These are phyloP conservation scores for Microplitis demolitor DNA, from an alignment of 1,140 invertebrate species.

Conservation along the genomic window DNA sequence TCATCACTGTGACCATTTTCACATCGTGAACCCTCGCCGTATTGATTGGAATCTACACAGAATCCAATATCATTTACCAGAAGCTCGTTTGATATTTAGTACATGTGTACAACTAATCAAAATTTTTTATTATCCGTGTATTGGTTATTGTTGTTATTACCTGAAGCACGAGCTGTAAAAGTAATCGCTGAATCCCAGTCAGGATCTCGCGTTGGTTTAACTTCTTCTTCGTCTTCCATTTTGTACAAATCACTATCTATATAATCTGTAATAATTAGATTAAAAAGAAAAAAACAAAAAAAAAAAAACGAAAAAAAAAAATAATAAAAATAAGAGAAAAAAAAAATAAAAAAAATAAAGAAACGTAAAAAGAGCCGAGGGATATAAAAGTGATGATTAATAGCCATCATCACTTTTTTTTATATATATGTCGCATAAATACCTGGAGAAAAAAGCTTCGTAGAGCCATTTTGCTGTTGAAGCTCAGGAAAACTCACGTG, in stretches of 20 bases:
- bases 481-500: conserved; percentile 86
- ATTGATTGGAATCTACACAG: conserved; percentile 21
- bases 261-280: conserved; percentile 67
- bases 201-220: conserved; percentile 65
- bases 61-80: not conserved
- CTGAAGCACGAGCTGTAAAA: conserved; percentile 81
- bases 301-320: not conserved
- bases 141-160: conserved; percentile 55
- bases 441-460: conserved; percentile 85
- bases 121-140: not conserved
- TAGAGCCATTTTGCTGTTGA: conserved; percentile 79
- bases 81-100: too few species aligned
- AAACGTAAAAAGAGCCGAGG: too few species aligned
- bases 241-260: conserved; percentile 81
- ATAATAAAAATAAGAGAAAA: not conserved
- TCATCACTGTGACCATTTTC: conserved; percentile 29
- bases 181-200: conserved; percentile 85
- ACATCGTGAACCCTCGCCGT: conserved; percentile 27
- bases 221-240: conserved; percentile 65
- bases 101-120: too few species aligned
- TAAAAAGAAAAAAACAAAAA: not conserved
- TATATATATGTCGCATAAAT: conserved; percentile 35
- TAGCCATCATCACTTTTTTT: conserved; percentile 17
- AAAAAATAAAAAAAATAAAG: too few species aligned
- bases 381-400: not conserved